Evolutionary conservation across 2,888 invertebrate genomes (phyloP).

Genomic region (Schizotus pectinicornis): DNA sequence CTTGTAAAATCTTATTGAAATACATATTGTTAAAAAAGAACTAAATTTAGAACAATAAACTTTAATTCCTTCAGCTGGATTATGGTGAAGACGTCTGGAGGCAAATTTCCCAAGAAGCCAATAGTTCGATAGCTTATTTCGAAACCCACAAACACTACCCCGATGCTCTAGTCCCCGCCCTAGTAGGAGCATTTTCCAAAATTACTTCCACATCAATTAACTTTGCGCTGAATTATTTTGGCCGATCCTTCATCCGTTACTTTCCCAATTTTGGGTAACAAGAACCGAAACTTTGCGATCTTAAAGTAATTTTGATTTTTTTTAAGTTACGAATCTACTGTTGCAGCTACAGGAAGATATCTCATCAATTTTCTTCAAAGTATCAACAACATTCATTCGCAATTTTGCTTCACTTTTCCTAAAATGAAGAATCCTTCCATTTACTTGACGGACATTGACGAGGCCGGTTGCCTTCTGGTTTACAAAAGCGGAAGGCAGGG

Average conservation of each 20-base stretch:
- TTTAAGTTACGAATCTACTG: conserved; percentile 62
- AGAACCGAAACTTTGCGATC: too few species aligned
- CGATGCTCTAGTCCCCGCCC: conserved; percentile 75
- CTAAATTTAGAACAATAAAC: neutral
- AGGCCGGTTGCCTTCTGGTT: conserved; percentile 79
- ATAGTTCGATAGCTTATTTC: conserved; percentile 75
- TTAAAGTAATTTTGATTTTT: too few species aligned
- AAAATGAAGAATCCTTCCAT: conserved; percentile 92
- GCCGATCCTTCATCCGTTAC: conserved; percentile 85
- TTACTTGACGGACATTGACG: conserved; percentile 83
- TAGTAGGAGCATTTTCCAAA: conserved; percentile 75
- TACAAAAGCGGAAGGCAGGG: conserved; percentile 83
- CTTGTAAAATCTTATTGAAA: too few species aligned
- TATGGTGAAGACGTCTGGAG: conserved; percentile 81
- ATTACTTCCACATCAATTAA: conserved; percentile 62
- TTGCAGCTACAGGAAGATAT: conserved; percentile 83
- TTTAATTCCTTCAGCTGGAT: conserved; percentile 64
- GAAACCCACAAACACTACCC: conserved; percentile 83
- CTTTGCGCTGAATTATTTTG: conserved; percentile 84
- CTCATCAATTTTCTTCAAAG: conserved; percentile 90
- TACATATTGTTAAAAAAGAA: too few species aligned
- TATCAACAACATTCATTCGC: conserved; percentile 88
- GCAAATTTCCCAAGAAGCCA: conserved; percentile 70
- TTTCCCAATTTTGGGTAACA: conserved; percentile 79
- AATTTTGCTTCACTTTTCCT: conserved; percentile 90